Evolutionary conservation across 2,888 invertebrate genomes (phyloP), one percentile per base, ranked within the genome.

Genomic region (Caradrina clavipalpis): DNA sequence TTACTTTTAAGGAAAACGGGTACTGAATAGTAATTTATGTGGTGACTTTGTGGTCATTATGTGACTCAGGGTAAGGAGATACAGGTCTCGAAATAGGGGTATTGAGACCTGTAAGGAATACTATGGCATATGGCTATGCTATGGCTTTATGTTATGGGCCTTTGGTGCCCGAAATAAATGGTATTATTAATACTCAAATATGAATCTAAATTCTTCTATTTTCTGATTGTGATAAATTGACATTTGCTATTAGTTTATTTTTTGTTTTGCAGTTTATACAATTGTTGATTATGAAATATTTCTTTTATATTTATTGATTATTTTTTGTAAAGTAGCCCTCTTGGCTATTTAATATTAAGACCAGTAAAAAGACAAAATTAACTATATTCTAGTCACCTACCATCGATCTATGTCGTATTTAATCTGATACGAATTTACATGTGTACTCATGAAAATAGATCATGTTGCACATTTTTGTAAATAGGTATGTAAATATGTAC

Each of bases 301-400:
- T 15, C 39, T 39, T 39, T 11, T 10, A 13, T 19, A 26, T 11
- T 39, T 55, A 50, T 65, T 64, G 31, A 47, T 59, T 10, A 26
- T 54, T 49, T 39, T 49, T 55, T 45, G n/a, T 26, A 10, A 45
- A 11, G n/a, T 45, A 21, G 45, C 45, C 35, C 13, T 21, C n/a
- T 31, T 45, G 45, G n/a, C 45, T 21, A 19, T 55, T 49, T 13
- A 47, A 50, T 51, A n/a, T 15, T 53, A 35, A 67, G 21, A 35
- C 35, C 35, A 35, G 35, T 35, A 8, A 35, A 35, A 8, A 8
- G 35, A 56, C 8, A 39, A 50, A 42, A 1, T 15, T 66, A 54
- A n/a, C n/a, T n/a, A n/a, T n/a, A n/a, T n/a, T n/a, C 58, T 80
- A 76, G 80, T 80, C 80, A 67, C 76, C 51, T 49, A 75, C 76